These are phyloP conservation scores for Balearica regulorum DNA, from an alignment of 2,797 vertebrate species.

Conservation along the genomic window DNA sequence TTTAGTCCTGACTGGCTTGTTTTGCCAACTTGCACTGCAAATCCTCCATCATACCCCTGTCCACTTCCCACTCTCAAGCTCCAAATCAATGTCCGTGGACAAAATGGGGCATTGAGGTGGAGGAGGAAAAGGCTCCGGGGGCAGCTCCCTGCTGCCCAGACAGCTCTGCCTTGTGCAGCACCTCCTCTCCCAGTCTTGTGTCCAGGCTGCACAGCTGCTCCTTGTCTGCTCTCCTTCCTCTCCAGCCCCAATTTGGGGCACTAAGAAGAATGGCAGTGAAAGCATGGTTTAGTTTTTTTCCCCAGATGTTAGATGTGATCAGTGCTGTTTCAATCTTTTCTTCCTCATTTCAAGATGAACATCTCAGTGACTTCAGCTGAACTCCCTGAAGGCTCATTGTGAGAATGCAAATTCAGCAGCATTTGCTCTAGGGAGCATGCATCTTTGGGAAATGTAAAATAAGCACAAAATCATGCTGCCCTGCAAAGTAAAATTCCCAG, in stretches of 20 bases:
- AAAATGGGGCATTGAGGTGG: neutral
- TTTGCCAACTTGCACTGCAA: neutral
- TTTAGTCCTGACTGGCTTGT: neutral
- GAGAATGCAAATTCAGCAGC: neutral
- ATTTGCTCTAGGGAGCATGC: neutral
- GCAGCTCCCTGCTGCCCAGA: neutral
- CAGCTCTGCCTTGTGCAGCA: neutral
- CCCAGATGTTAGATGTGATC: neutral
- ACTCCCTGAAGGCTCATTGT: neutral
- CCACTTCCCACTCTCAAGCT: neutral
- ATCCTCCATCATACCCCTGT: neutral
- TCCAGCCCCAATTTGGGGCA: neutral
- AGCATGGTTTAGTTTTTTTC: neutral
- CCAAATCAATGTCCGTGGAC: neutral
- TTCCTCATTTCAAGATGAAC: neutral
- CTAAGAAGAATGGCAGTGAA: neutral
- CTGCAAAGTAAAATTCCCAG: neutral
- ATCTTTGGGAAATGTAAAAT: neutral
- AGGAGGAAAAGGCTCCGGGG: neutral
- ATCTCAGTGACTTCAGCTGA: neutral
- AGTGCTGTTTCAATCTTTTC: neutral
- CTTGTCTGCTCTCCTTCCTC: neutral
- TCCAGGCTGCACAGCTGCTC: neutral
- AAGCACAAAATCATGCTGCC: neutral
- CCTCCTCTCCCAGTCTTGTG: neutral